Evolutionary conservation across 2,888 invertebrate species (phyloP), one percentile per base, ranked within the genome.

Genomic region (Nudaria mundana): DNA sequence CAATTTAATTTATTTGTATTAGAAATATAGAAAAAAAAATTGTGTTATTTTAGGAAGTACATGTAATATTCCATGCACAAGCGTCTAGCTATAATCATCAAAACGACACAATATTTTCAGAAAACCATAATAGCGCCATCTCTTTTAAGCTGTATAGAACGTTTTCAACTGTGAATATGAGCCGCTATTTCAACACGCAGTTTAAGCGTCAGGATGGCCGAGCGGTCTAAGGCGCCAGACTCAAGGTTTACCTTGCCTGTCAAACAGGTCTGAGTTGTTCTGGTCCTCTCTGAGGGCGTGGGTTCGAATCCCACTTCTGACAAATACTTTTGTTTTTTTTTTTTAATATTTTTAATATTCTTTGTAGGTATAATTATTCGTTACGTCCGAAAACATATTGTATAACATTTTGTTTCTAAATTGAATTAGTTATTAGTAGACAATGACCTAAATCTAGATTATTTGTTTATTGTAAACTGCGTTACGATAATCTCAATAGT

Each of bases 191-290:
- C 75, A 47, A 20, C 38, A 0, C 0, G 0, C 0, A 0, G 0
- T 0, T 0, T 43, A 70, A 11, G 31, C 45, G 93, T 94, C 93
- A 94, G 93, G 93, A 93, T 94, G 93, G 93, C 93, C 93, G 93
- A 94, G 94, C 93, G 94, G 94, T 94, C 94, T 94, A 95, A 95
- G 94, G 94, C 94, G 94, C 87, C 87, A 87, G 87, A 87, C 87
- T 87, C 87, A 86, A 88, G 87, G 87, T 3, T 73, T 59, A 35
- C 85, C 82, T 84, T 79, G 74, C 81, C 79, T 70, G 93, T 93
- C 1, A 90, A 90, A 91, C 92, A 91, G 92, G 93, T 92, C 89
- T 91, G 82, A 85, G 86, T 65, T 81, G 76, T 87, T 87, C 86
- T 87, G 94, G 94, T 94, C 94, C 92, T 91, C 92, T 90, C 90